Evolutionary conservation across 2,888 invertebrate species (phyloP).

Genomic region (Caenorhabditis japonica): DNA sequence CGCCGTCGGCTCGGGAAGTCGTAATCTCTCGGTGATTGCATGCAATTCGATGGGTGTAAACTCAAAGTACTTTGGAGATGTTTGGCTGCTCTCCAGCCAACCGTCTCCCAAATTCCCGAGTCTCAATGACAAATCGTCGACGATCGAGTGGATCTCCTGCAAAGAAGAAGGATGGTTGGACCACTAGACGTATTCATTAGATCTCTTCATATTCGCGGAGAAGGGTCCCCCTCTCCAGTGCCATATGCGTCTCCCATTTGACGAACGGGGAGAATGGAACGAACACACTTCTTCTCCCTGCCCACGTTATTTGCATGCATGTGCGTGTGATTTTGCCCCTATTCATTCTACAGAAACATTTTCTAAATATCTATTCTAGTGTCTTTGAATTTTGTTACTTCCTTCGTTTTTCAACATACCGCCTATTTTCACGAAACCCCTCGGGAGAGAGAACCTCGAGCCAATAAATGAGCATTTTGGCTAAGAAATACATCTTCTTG

Average conservation of each 20-base stretch:
- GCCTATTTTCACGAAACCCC: slow-evolving; percentile 15
- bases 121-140: slow-evolving; percentile 66
- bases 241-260: slow-evolving; percentile 34
- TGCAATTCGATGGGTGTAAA: slow-evolving; percentile 88
- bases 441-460: slow-evolving; percentile 24
- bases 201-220: slow-evolving; percentile 2
- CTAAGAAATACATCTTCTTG: slow-evolving; percentile 36
- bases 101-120: slow-evolving; percentile 65
- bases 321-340: slow-evolving; percentile 7
- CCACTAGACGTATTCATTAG: slow-evolving; percentile 41
- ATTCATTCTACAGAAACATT: too few species aligned
- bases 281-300: slow-evolving; percentile 21
- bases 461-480: slow-evolving; percentile 51
- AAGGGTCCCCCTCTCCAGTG: slow-evolving; percentile 26
- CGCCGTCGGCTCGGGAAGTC: slow-evolving; percentile 85
- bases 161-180: slow-evolving; percentile 19
- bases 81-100: slow-evolving; percentile 62
- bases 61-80: slow-evolving; percentile 79
- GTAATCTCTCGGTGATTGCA: slow-evolving; percentile 90
- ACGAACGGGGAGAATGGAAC: neutral
- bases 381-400: slow-evolving; percentile 3
- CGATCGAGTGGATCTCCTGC: slow-evolving; percentile 70
- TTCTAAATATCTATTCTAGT: neutral
- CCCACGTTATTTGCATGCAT: slow-evolving; percentile 5
- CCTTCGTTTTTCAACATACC: slow-evolving; percentile 38